Evolutionary conservation across 2,888 invertebrate genomes (phyloP).

Genomic region (Platycnemis pennipes): DNA sequence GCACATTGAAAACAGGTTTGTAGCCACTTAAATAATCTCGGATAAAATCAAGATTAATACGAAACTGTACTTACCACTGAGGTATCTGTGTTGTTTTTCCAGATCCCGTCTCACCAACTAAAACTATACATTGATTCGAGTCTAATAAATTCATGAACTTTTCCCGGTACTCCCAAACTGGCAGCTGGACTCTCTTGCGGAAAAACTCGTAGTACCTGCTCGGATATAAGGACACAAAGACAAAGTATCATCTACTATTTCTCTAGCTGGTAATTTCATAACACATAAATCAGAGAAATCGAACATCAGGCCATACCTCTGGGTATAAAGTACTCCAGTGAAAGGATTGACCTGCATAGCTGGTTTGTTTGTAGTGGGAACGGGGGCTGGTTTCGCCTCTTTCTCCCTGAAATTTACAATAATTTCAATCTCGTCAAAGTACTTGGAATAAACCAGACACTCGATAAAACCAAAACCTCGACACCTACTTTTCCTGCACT

Average conservation of each 20-base stretch:
- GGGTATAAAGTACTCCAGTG: constrained; percentile 91
- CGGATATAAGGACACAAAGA: constrained; percentile 59
- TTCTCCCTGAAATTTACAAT: constrained; percentile 70
- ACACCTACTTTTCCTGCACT: constrained; percentile 68
- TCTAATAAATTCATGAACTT: constrained; percentile 97
- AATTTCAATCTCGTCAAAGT: background rate
- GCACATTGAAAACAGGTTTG: too few species aligned
- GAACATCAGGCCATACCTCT: constrained; percentile 80
- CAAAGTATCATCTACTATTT: background rate
- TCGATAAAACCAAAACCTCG: background rate
- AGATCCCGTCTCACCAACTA: constrained; percentile 99
- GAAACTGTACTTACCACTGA: constrained; percentile 85
- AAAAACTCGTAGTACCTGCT: constrained; percentile 92
- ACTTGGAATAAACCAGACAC: background rate
- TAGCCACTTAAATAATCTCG: too few species aligned
- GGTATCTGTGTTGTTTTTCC: constrained; percentile 99
- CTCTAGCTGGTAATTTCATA: background rate
- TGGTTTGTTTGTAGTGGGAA: constrained; percentile 69
- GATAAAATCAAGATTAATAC: too few species aligned
- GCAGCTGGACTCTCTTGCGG: constrained; percentile 93
- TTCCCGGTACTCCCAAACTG: constrained; percentile 98
- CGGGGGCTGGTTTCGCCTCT: constrained; percentile 73
- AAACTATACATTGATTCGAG: constrained; percentile 95
- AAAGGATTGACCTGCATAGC: constrained; percentile 86
- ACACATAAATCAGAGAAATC: background rate